Evolutionary conservation across 2,888 invertebrate species (phyloP).

Genomic region (Campoplex capitator): DNA sequence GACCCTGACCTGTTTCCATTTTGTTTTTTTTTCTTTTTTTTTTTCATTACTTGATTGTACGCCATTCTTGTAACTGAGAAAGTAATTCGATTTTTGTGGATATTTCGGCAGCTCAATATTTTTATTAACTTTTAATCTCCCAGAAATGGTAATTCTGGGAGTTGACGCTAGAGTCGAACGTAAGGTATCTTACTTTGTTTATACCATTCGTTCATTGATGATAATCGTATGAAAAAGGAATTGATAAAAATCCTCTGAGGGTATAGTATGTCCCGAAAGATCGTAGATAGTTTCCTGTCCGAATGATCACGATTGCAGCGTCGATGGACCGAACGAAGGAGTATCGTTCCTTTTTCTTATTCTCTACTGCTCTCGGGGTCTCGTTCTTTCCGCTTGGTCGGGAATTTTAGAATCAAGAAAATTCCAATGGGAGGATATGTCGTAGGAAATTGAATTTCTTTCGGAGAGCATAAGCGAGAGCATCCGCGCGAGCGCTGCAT

Average conservation of each 20-base stretch:
- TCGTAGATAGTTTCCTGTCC: constrained; percentile 9
- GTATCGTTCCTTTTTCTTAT: constrained; percentile 20
- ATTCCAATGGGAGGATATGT: constrained; percentile 67
- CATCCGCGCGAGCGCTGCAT: constrained; percentile 61
- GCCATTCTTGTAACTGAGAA: too few species aligned
- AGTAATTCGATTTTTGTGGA: neutral
- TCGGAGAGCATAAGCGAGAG: constrained; percentile 67
- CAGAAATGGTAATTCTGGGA: too few species aligned
- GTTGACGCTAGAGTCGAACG: neutral
- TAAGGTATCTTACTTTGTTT: neutral
- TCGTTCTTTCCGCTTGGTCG: constrained; percentile 37
- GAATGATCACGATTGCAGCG: constrained; percentile 1
- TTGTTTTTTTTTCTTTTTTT: neutral
- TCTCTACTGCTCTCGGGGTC: neutral
- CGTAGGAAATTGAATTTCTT: constrained; percentile 69
- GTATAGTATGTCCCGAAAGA: neutral
- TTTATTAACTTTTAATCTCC: neutral
- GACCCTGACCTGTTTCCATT: neutral
- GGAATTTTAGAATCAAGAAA: constrained; percentile 69
- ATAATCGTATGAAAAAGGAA: neutral
- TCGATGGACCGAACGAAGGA: constrained; percentile 10
- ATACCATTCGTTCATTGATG: neutral
- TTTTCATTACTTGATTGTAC: neutral
- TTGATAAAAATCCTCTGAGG: neutral
- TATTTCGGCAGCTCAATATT: neutral